phyloP scores from a whole-genome alignment of 2,113 vertebrate species.

The Nannospalax galili region DNA sequence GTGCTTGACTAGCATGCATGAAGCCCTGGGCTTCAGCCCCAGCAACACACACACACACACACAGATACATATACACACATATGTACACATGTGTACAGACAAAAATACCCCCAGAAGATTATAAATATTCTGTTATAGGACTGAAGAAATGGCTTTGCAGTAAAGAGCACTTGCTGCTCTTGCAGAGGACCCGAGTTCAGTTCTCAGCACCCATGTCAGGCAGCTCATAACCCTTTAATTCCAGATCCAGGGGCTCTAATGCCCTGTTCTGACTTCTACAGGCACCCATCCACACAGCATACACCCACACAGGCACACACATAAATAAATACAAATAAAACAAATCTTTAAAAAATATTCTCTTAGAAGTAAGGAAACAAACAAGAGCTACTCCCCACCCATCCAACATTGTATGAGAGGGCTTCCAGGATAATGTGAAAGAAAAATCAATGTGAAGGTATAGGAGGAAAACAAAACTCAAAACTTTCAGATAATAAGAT shows the following conservation, averaged over 20 bases:
- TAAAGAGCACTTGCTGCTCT: background rate
- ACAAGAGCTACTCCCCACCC: background rate
- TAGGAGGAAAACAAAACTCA: background rate
- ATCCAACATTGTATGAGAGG: background rate
- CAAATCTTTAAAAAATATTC: background rate
- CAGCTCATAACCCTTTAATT: too few relatives aligned
- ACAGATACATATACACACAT: background rate
- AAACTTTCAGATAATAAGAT: background rate
- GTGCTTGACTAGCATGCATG: background rate
- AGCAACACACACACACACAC: background rate
- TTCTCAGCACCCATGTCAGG: too few relatives aligned
- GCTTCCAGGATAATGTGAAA: background rate
- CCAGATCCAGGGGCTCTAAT: too few relatives aligned
- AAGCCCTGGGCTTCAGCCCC: background rate
- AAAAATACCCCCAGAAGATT: background rate
- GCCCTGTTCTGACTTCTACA: too few relatives aligned
- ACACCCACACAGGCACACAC: too few relatives aligned
- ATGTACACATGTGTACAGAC: background rate
- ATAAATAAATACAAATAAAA: background rate
- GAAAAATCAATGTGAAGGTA: background rate
- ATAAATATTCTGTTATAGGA: background rate
- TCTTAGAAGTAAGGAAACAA: background rate
- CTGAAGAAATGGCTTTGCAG: background rate
- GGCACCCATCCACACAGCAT: background rate
- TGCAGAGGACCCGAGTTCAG: too few relatives aligned